Conservation (phyloP, 2,888 invertebrate species). For the Eumacrocentrus americanus region DNA sequence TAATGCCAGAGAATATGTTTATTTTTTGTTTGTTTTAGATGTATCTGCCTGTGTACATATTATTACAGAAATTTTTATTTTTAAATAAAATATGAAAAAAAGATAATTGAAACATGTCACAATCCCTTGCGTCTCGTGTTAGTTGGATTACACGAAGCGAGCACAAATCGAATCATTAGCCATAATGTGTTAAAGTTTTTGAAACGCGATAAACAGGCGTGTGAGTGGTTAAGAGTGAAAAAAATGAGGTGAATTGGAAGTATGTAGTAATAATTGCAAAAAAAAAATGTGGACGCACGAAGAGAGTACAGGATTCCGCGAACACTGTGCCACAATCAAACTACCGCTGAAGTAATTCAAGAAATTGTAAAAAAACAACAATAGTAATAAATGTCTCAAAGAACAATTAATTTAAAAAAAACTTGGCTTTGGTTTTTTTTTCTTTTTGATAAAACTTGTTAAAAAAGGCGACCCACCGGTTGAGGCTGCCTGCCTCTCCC, state of each 20-base stretch:
- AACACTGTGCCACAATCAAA: slow-evolving; percentile 70
- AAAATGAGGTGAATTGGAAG: not conserved
- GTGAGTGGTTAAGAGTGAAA: slow-evolving; percentile 16
- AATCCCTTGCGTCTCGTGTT: slow-evolving; percentile 41
- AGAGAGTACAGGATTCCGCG: slow-evolving; percentile 45
- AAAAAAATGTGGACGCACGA: slow-evolving; percentile 22
- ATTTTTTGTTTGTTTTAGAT: not conserved
- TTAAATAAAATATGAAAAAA: slow-evolving; percentile 6
- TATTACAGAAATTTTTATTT: slow-evolving; percentile 9
- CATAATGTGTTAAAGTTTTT: slow-evolving; percentile 29
- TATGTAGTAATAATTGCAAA: not conserved
- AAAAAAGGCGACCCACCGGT: slow-evolving; percentile 85
- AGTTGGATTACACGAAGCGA: slow-evolving; percentile 45
- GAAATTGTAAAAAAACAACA: slow-evolving; percentile 38
- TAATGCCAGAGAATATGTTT: not conserved
- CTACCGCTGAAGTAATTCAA: slow-evolving; percentile 60
- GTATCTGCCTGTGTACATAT: slow-evolving; percentile 15
- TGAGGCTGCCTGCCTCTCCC: slow-evolving; percentile 77
- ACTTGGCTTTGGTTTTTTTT: slow-evolving; percentile 24
- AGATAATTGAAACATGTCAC: slow-evolving; percentile 31
- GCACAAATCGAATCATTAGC: slow-evolving; percentile 46
- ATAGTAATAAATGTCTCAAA: slow-evolving; percentile 31
- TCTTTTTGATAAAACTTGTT: slow-evolving; percentile 66
- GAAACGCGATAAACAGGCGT: slow-evolving; percentile 26
- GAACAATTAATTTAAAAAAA: slow-evolving; percentile 49